Evolutionary conservation across 2,888 invertebrate species (phyloP), one percentile per base, ranked within the genome.

Genomic region (Rotaria sp.): DNA sequence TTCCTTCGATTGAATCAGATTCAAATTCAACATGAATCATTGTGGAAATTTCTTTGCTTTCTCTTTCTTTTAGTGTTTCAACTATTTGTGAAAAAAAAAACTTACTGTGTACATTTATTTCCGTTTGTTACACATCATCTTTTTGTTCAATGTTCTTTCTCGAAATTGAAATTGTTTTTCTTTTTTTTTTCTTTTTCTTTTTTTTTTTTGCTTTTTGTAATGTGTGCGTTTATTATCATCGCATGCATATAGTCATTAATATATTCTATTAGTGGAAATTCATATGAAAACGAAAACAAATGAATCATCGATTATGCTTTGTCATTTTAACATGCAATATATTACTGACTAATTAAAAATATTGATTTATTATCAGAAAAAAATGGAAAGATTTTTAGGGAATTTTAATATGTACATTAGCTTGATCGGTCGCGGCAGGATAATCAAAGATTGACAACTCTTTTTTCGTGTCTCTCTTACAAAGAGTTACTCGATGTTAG

Each of bases 211-310:
- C 4, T n/a, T 59, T 59, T 30, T 59, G n/a, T 59, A 59, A 35
- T 35, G 35, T 38, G 35, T 35, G 35, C 35, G 67, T 67, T 67
- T 67, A 67, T 35, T 21, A 67, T 67, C 35, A 18, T 67, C 35
- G 67, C 67, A 35, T 67, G 67, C 67, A 67, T 59, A 59, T 67
- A 67, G 67, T 67, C 67, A 67, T 67, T 35, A 67, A 67, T 67
- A 67, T 67, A 67, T 67, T 67, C 67, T 67, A 67, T 67, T 67
- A 67, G 67, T 67, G 35, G 35, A 67, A 24, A 52, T 52, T 52
- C 52, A 52, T 24, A 52, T 52, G 52, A 52, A 52, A 48, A 7
- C 48, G 52, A 52, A 2, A 24, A 52, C 4, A 52, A 21, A 52
- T 41, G n/a, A n/a, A n/a, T n/a, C n/a, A n/a, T n/a, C n/a, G n/a